Evolutionary conservation across 2,797 vertebrate species (phyloP).

Genomic region (Enteromius treurensis): DNA sequence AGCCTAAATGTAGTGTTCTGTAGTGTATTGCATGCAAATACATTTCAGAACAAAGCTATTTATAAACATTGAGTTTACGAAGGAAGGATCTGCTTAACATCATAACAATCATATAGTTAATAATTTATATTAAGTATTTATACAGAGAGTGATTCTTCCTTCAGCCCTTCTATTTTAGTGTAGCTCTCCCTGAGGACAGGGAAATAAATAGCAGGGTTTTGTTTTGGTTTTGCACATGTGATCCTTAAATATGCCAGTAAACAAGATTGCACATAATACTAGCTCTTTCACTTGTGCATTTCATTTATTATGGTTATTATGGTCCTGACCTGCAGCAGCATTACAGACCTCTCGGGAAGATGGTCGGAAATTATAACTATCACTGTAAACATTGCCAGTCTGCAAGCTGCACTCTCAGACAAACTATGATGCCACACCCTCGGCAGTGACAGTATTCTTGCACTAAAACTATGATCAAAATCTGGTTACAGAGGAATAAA

Average conservation of each 20-base stretch:
- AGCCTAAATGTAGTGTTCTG: not conserved
- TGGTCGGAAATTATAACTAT: not conserved
- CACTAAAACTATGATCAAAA: not conserved
- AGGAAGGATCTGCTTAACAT: not conserved
- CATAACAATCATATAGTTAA: not conserved
- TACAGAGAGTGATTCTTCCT: not conserved
- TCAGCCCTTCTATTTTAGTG: not conserved
- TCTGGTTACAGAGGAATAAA: not conserved
- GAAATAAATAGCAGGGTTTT: constrained; percentile 17
- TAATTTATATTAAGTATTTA: not conserved
- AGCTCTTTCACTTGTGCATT: constrained; percentile 25
- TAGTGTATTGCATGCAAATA: not conserved
- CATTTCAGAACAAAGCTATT: not conserved
- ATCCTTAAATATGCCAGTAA: not conserved
- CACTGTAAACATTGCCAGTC: constrained; percentile 6
- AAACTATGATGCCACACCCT: not conserved
- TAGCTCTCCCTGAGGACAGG: not conserved
- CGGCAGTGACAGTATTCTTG: not conserved
- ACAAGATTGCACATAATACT: not conserved
- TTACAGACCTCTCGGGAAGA: constrained; percentile 14
- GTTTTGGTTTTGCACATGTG: constrained; percentile 12
- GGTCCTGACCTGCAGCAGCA: constrained; percentile 6
- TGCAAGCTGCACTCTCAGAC: not conserved
- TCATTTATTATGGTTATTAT: constrained; percentile 1
- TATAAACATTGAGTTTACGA: not conserved